Percentiles rank a stretch among this genome's conserved stretches.
Conservation (phyloP, 2,797 vertebrate genomes). For the Micropoecilia bifurca region DNA sequence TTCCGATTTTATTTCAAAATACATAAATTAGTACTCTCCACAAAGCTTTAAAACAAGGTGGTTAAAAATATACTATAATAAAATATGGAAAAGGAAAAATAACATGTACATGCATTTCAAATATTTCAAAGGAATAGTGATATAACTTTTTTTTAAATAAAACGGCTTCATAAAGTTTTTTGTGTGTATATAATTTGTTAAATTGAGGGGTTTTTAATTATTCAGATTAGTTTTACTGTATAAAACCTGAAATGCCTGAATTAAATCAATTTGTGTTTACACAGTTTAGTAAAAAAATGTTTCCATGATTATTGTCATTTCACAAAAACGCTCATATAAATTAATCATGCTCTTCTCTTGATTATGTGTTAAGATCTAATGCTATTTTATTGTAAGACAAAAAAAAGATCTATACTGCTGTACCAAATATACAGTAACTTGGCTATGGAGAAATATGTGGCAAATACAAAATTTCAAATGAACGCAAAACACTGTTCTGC, state of each 20-base stretch:
- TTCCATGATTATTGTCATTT: neutral
- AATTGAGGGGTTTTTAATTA: neutral
- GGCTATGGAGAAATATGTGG: neutral
- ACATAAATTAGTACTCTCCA: neutral
- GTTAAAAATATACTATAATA: too few relatives aligned
- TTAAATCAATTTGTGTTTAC: neutral
- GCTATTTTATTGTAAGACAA: neutral
- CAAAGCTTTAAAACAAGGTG: neutral
- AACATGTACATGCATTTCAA: neutral
- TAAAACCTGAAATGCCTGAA: neutral
- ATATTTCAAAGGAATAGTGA: neutral
- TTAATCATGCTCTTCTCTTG: neutral
- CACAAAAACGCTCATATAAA: neutral
- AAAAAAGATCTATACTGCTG: neutral
- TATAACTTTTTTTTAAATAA: neutral
- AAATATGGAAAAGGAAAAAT: neutral
- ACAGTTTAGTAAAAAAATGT: neutral
- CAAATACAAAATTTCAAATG: neutral
- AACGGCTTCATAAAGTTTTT: too few relatives aligned
- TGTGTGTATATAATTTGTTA: neutral
- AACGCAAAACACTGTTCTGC: neutral
- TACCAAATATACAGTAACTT: neutral
- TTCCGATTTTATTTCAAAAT: conserved; percentile 39
- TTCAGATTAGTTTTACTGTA: neutral
- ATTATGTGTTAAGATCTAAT: neutral